A percentile compares a stretch with the other conserved stretches of the same genome.
These are phyloP conservation scores for Gallinago solitaria DNA, from an alignment of 2,797 vertebrate species.

Conservation along the genomic window DNA sequence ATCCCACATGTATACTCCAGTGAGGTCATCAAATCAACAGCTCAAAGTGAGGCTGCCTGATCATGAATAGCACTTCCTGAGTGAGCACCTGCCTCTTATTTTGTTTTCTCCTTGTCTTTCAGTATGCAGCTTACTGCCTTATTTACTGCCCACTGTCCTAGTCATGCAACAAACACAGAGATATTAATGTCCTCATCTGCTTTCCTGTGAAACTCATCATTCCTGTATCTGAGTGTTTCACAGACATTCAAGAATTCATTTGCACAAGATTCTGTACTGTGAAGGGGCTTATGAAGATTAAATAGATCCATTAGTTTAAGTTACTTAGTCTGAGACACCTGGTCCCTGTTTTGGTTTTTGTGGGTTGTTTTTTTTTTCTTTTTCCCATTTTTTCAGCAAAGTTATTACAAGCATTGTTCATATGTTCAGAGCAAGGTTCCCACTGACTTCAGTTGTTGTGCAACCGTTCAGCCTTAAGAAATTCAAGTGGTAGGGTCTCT, in stretches of 20 bases:
- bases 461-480: not conserved
- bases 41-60: not conserved
- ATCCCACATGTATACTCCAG: not conserved
- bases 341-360: not conserved
- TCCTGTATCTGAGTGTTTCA: not conserved
- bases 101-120: not conserved
- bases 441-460: too few relatives aligned
- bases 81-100: not conserved
- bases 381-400: not conserved
- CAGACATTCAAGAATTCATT: not conserved
- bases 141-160: not conserved
- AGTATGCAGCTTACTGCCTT: not conserved
- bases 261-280: not conserved
- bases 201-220: not conserved
- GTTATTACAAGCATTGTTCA: not conserved
- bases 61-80: not conserved
- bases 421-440: not conserved
- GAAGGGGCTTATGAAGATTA: slow-evolving; percentile 5
- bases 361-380: fast-evolving
- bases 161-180: not conserved
- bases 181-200: not conserved
- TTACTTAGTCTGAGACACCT: not conserved
- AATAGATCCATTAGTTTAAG: slow-evolving; percentile 1
- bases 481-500: not conserved
- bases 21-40: not conserved